phyloP scores from a whole-genome alignment of 2,888 invertebrate species.

The Acanthosepion esculentum region DNA sequence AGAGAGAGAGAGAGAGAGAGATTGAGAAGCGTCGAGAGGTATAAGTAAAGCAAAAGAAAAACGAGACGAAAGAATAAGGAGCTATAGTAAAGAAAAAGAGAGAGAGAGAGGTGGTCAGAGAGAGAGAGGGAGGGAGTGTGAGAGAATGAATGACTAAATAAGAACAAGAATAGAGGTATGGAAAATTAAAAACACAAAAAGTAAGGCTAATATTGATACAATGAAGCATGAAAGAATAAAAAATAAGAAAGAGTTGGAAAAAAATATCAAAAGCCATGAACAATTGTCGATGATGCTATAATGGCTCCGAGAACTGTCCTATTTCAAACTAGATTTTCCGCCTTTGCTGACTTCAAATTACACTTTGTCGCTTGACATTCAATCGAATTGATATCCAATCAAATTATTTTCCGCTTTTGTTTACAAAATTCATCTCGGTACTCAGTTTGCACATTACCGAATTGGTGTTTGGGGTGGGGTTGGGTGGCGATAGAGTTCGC shows the following conservation, averaged over 20 bases:
- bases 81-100: neutral
- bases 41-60: neutral
- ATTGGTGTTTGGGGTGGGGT: too few species aligned
- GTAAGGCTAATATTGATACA: too few species aligned
- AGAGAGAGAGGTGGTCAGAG: conserved; percentile 24
- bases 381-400: neutral
- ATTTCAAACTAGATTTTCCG: neutral
- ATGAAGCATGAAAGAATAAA: too few species aligned
- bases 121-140: neutral
- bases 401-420: neutral
- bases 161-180: too few species aligned
- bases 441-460: neutral
- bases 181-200: too few species aligned
- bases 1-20: too few species aligned
- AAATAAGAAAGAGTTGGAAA: too few species aligned
- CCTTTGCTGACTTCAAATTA: neutral
- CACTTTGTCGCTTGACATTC: neutral
- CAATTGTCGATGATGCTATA: neutral
- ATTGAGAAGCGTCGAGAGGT: too few species aligned
- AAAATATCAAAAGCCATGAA: neutral
- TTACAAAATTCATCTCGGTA: neutral
- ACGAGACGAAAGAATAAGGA: neutral
- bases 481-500: too few species aligned
- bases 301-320: neutral
- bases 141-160: neutral